Percentiles rank a stretch among this genome's conserved stretches.
phyloP scores from a whole-genome alignment of 1,140 invertebrate species.

The Ditylenchus dipsaci region DNA sequence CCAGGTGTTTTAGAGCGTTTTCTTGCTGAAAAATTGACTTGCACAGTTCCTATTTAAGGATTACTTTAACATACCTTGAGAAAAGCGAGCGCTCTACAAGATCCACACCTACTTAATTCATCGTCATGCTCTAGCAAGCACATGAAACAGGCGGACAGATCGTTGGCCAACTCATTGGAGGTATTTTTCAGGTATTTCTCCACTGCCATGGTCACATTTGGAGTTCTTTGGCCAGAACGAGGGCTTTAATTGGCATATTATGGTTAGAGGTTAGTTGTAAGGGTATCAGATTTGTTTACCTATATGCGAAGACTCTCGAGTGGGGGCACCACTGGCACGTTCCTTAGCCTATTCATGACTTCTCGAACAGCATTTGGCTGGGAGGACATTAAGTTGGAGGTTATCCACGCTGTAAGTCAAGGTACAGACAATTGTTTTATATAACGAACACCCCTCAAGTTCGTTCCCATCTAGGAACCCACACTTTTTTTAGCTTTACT shows the following conservation, averaged over 20 bases:
- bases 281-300: too few species aligned
- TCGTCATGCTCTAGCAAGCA: conserved; percentile 40
- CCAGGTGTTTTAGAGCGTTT: conserved; percentile 11
- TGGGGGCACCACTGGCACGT: conserved; percentile 46
- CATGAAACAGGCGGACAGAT: conserved; percentile 35
- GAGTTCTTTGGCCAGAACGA: conserved; percentile 19
- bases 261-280: too few species aligned
- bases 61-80: conserved; percentile 20
- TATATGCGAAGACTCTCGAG: conserved; percentile 45
- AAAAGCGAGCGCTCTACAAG: conserved; percentile 41
- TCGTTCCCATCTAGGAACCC: too few species aligned
- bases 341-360: conserved; percentile 42
- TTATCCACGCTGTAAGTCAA: conserved; percentile 38
- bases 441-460: too few species aligned
- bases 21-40: conserved; percentile 15
- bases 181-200: conserved; percentile 39
- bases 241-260: background rate
- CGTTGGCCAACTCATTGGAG: conserved; percentile 20
- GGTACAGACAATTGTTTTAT: background rate
- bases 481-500: too few species aligned
- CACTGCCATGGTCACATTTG: conserved; percentile 23
- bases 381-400: conserved; percentile 22
- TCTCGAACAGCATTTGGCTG: conserved; percentile 20
- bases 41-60: background rate
- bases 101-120: conserved; percentile 30